Evolutionary conservation across 1,140 invertebrate species (phyloP), one percentile per base, ranked within the genome.

Genomic region (Arctopsyche grandis): DNA sequence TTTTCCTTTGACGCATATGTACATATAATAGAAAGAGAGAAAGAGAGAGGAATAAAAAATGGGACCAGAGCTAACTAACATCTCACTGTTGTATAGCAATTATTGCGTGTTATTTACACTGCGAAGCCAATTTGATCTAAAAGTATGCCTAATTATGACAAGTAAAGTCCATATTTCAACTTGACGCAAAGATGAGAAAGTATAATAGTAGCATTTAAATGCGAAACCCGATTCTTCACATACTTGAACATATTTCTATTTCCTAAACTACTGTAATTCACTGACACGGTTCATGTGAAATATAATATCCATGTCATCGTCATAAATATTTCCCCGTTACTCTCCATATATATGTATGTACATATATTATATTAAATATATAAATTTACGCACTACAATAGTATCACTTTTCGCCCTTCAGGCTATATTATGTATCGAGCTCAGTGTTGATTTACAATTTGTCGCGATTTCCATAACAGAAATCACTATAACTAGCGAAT

Each of bases 371-470:
- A 5, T 52, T 52, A n/a, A n/a, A n/a, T 10, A 3, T 52, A 52
- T 52, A 14, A 52, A 16, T 12, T 3, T 66, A 16, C 58, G 58
- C 12, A 24, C 63, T 38, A 52, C 12, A 12, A 10, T 14, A 66
- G 63, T 66, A 24, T 66, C 63, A 66, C 63, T 66, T 66, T 66
- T 66, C 63, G 63, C 63, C 63, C 63, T 66, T 66, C 63, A 22
- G 63, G 63, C 63, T 26, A 66, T 66, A 66, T 66, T 26, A 66
- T 66, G 14, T 66, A 24, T 66, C 63, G 63, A 22, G 10, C 24
- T 22, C 63, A 66, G 63, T 66, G 63, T 66, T 66, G 63, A 66
- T 66, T 66, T 66, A 66, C 63, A 66, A 66, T 66, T 66, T 66
- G 63, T 22, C 63, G 63, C 63, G 63, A 66, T 60, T 60, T 60